A percentile compares a stretch with the other conserved stretches of the same genome.
These are phyloP conservation scores for Sitta europaea DNA, from an alignment of 2,113 vertebrate species.

Conservation along the genomic window DNA sequence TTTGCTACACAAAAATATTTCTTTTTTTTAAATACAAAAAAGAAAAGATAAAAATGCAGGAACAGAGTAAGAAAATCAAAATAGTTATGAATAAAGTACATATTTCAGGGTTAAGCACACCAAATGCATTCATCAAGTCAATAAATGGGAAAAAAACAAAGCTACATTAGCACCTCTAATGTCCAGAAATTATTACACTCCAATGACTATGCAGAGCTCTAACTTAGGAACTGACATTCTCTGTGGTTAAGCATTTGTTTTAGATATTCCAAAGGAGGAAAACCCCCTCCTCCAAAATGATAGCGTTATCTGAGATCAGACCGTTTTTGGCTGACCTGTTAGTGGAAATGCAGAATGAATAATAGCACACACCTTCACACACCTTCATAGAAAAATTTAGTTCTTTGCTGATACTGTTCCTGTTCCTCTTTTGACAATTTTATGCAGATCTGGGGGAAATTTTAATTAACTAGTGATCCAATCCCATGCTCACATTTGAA, in stretches of 20 bases:
- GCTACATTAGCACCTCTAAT: not conserved
- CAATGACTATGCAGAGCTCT: not conserved
- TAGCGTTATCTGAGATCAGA: not conserved
- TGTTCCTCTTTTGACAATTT: not conserved
- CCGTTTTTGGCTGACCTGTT: not conserved
- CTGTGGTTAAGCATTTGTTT: not conserved
- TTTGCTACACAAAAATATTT: not conserved
- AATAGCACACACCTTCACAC: not conserved
- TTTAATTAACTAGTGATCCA: not conserved
- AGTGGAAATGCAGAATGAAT: not conserved
- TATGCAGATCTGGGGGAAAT: not conserved
- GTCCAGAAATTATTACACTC: not conserved
- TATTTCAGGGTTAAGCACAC: not conserved
- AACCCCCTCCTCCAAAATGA: not conserved
- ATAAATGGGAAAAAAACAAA: not conserved
- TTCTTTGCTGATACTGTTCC: not conserved
- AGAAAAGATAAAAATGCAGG: not conserved
- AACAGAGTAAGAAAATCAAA: not conserved
- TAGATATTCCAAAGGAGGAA: not conserved
- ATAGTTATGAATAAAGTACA: not conserved
- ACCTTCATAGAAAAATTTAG: not conserved
- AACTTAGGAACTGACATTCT: not conserved
- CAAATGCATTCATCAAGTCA: not conserved
- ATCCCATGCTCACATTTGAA: not conserved
- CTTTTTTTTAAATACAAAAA: not conserved